Evolutionary conservation across 2,113 vertebrate genomes (phyloP), one percentile per base, ranked within the genome.

Genomic region (Paradisaea rubra): DNA sequence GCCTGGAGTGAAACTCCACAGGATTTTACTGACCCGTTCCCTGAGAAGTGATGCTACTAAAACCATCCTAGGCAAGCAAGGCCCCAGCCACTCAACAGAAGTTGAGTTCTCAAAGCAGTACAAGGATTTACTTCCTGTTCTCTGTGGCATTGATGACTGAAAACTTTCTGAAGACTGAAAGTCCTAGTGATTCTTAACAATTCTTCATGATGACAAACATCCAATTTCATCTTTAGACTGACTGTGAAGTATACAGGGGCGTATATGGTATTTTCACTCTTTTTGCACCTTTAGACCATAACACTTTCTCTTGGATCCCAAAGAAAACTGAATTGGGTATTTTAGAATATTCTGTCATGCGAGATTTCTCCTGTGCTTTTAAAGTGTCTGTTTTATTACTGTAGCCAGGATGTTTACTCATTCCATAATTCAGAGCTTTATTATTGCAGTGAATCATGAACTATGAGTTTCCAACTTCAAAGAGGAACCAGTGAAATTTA

Each of bases 391-490:
- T 82, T 89, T 93, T 85, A 80, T 91, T 91, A 80, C 68, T 78
- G 44, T 24, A 89, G 78, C 45, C 47, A 66, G 63, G 81, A 88
- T 65, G 71, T 89, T 96, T 91, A 94, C 15, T 80, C 2, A 4
- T 45, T 88, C 63, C 52, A 28, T 72, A 96, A 89, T 54, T 94
- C 50, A 65, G 66, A 92, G 33, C 33, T 85, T 95, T 89, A 91
- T 88, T 91, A 91, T 52, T 91, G 50, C 79, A 91, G 59, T 89
- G 59, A 92, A 91, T 94, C 47, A 82, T 44, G 10, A 93, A 81
- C 27, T 73, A 69, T 77, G 63, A 69, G 28, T 74, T 84, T 85
- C 53, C 35, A 91, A 22, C 74, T 81, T 88, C 74, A 70, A 94
- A 91, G 49, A 84, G 71, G 49, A 82, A 47, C 5, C 41, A 82